Percentiles rank a stretch among this genome's conserved stretches.
Evolutionary conservation across 2,888 invertebrate genomes (phyloP).

Genomic region (Cephus pulcher): DNA sequence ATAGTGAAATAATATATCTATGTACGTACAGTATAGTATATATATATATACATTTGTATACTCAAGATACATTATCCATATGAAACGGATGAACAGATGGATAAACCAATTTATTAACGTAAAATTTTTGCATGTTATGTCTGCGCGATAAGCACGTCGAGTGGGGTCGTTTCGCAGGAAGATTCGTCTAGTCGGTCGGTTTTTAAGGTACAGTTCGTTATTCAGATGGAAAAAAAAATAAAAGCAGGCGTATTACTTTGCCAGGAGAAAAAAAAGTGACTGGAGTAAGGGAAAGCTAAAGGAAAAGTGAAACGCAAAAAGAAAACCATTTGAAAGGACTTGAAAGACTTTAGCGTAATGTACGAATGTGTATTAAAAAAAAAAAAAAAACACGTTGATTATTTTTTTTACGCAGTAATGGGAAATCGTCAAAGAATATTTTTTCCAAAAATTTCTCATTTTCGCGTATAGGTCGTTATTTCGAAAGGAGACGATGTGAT

Average conservation of each 20-base stretch:
- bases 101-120: not conserved
- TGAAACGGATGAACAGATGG: not conserved
- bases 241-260: no score
- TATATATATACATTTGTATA: not conserved
- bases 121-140: not conserved
- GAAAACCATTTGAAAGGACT: not conserved
- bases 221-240: not conserved
- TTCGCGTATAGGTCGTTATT: not conserved
- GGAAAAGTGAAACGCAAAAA: not conserved
- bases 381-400: not conserved
- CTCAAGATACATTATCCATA: not conserved
- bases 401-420: not conserved
- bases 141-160: no score
- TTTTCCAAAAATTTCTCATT: not conserved
- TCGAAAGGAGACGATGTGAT: not conserved
- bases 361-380: not conserved
- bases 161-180: not conserved
- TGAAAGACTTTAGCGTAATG: not conserved
- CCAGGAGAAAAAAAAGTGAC: not conserved
- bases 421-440: not conserved
- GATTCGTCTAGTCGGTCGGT: not conserved
- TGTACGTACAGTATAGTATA: not conserved
- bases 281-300: not conserved
- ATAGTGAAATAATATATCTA: no score
- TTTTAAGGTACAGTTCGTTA: not conserved